Percentiles rank a stretch among this genome's conserved stretches.
Conservation (phyloP, 2,888 invertebrate species). For the Dorcus hopei region DNA sequence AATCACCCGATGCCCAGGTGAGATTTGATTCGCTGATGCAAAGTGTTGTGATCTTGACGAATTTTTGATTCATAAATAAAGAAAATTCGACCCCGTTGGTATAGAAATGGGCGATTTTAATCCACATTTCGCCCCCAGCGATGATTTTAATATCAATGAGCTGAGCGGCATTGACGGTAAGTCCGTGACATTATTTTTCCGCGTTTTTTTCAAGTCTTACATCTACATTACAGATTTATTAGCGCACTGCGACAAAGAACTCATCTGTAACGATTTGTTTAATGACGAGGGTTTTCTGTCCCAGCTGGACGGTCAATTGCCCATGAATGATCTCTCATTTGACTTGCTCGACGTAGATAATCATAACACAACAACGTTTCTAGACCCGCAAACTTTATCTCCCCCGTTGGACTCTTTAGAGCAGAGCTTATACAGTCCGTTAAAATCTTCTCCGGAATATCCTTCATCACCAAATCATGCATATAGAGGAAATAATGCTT, state of each 20-base stretch:
- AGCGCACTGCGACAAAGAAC: constrained; percentile 64
- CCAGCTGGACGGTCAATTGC: constrained; percentile 50
- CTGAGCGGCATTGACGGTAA: constrained; percentile 69
- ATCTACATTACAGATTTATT: constrained; percentile 59
- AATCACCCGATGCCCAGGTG: constrained; percentile 59
- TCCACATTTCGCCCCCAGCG: constrained; percentile 48
- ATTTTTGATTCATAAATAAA: constrained; percentile 40
- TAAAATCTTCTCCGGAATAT: constrained; percentile 6
- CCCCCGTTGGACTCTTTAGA: constrained; percentile 16
- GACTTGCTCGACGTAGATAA: constrained; percentile 47
- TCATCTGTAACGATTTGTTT: constrained; percentile 55
- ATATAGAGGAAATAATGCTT: background rate
- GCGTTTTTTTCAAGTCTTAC: constrained; percentile 4
- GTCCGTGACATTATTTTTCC: constrained; percentile 17
- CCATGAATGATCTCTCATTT: constrained; percentile 50
- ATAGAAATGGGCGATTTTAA: constrained; percentile 45
- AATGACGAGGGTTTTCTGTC: constrained; percentile 53
- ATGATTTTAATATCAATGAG: constrained; percentile 65
- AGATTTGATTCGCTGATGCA: constrained; percentile 56
- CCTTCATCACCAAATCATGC: constrained; percentile 9
- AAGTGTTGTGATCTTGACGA: constrained; percentile 32
- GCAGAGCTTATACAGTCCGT: constrained; percentile 10
- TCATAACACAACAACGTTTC: constrained; percentile 21
- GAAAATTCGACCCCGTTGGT: constrained; percentile 19
- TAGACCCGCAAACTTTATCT: constrained; percentile 33